phyloP scores from a whole-genome alignment of 2,888 invertebrate species.

The Hyles lineata region DNA sequence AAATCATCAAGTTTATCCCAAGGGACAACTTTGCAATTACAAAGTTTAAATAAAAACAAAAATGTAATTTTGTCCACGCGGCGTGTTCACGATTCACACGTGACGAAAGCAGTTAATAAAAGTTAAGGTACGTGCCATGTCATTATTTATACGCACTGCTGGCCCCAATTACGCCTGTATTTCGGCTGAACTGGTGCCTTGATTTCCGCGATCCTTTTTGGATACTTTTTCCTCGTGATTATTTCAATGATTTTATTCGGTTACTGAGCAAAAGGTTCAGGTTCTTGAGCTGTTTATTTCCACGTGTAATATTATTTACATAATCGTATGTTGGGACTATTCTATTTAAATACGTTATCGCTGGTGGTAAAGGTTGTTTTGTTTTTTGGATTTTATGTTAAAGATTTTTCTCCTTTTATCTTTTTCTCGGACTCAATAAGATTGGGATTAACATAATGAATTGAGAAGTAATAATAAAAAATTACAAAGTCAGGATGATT shows the following conservation, averaged over 20 bases:
- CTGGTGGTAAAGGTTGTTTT: neutral
- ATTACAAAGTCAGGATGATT: too few relatives aligned
- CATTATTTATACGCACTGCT: constrained; percentile 44
- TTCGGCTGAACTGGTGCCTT: constrained; percentile 27
- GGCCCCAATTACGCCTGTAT: constrained; percentile 42
- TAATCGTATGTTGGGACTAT: constrained; percentile 36
- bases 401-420: too few relatives aligned
- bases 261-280: constrained; percentile 33
- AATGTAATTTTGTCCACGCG: neutral
- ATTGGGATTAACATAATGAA: too few relatives aligned
- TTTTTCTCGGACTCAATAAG: too few relatives aligned
- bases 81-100: neutral
- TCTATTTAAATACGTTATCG: constrained; percentile 24
- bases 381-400: too few relatives aligned
- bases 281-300: constrained; percentile 39
- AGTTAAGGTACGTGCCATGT: constrained; percentile 40
- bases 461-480: too few relatives aligned
- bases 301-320: constrained; percentile 42
- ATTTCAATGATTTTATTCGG: constrained; percentile 24
- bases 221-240: constrained; percentile 27
- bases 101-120: constrained; percentile 32
- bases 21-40: neutral
- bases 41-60: neutral
- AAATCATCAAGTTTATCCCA: neutral
- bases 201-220: constrained; percentile 37